phyloP scores from a whole-genome alignment of 2,797 vertebrate genomes.

The Hipposideros larvatus region DNA sequence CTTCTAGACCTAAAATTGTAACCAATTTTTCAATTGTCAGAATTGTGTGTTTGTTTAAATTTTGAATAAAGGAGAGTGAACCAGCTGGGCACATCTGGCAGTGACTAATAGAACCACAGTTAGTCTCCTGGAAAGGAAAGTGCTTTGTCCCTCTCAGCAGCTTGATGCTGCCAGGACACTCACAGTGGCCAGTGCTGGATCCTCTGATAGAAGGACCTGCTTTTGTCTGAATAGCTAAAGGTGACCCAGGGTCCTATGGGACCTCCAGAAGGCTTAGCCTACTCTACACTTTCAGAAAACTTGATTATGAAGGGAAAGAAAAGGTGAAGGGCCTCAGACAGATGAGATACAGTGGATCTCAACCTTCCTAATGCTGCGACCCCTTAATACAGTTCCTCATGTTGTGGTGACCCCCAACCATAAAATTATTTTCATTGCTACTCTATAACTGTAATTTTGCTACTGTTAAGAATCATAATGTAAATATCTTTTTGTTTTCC shows the following conservation, averaged over 20 bases:
- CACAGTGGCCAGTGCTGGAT: neutral
- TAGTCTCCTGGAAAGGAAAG: neutral
- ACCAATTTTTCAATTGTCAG: neutral
- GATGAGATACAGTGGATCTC: too few relatives aligned
- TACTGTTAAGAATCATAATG: too few relatives aligned
- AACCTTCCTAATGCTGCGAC: too few relatives aligned
- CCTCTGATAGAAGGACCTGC: neutral
- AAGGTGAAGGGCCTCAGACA: neutral
- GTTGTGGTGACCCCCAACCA: too few relatives aligned
- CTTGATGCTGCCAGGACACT: neutral
- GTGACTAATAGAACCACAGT: neutral
- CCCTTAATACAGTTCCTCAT: too few relatives aligned
- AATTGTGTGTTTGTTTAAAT: neutral
- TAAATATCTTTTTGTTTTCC: too few relatives aligned
- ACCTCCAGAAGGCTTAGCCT: neutral
- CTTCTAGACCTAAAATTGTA: constrained; percentile 37
- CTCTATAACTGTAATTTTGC: too few relatives aligned
- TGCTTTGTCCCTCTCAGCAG: neutral
- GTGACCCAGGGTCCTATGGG: neutral
- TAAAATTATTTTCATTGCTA: too few relatives aligned
- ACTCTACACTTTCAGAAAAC: neutral
- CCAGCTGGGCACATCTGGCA: neutral
- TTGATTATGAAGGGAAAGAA: neutral
- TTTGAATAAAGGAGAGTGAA: neutral
- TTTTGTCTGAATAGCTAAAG: neutral